These are phyloP conservation scores for Dipodomys ordii DNA, from an alignment of 2,113 vertebrate species.

Conservation along the genomic window DNA sequence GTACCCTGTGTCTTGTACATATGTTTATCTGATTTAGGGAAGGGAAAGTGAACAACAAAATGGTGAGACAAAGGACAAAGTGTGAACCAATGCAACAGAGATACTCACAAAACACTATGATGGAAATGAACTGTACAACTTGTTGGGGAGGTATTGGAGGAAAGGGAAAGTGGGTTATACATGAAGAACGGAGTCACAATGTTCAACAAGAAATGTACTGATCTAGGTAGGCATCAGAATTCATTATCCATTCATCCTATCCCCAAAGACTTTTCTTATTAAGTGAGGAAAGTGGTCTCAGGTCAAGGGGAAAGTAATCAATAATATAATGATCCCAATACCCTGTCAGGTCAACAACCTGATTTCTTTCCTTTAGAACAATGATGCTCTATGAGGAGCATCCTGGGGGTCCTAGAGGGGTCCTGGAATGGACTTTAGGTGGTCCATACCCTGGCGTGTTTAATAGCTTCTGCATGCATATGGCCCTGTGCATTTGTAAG, in stretches of 20 bases:
- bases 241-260: not conserved
- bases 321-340: not conserved
- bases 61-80: too few species aligned
- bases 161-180: too few species aligned
- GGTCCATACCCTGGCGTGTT: not conserved
- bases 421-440: not conserved
- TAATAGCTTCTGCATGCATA: fast-evolving
- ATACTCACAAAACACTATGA: too few species aligned
- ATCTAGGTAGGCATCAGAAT: not conserved
- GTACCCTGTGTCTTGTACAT: too few species aligned
- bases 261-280: not conserved
- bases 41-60: too few species aligned
- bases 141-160: too few species aligned
- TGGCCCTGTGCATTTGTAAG: not conserved
- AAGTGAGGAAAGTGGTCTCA: not conserved
- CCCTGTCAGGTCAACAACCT: fast-evolving
- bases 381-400: not conserved
- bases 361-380: too few species aligned
- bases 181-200: too few species aligned
- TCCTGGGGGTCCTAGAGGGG: not conserved
- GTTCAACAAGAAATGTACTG: too few species aligned
- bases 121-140: too few species aligned
- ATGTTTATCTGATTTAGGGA: too few species aligned
- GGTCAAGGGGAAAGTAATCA: not conserved
- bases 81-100: too few species aligned